Conservation (phyloP, 2,797 vertebrate genomes). For the Rhinichthys osculus region DNA sequence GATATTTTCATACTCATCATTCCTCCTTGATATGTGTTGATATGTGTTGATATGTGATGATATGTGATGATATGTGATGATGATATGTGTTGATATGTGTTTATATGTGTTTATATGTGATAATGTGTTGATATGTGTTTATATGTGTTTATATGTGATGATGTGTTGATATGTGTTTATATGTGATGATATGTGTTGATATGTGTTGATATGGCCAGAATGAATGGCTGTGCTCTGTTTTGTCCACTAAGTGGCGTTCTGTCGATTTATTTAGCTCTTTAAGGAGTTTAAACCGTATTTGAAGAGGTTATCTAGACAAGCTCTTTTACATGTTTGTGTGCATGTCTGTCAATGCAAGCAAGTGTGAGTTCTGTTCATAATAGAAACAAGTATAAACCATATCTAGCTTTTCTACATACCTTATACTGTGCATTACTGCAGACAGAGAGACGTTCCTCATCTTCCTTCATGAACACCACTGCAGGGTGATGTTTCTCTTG, state of each 20-base stretch:
- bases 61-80: no score
- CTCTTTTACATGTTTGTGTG: slow-evolving; percentile 13
- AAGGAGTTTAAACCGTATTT: not conserved
- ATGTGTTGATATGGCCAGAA: not conserved
- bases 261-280: not conserved
- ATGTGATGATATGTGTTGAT: no score
- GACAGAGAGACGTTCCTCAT: not conserved
- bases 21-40: not conserved
- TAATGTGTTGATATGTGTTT: not conserved
- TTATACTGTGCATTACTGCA: not conserved
- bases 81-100: not conserved
- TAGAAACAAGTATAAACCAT: no score
- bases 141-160: no score
- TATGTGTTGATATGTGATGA: no score
- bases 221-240: not conserved
- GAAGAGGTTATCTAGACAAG: not conserved
- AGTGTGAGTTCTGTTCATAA: not conserved
- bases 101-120: no score
- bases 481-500: not conserved
- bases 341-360: not conserved
- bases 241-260: slow-evolving; percentile 52
- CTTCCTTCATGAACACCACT: not conserved
- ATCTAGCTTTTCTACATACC: no score
- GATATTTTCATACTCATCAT: not conserved
- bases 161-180: no score